phyloP scores from a whole-genome alignment of 2,113 vertebrate genomes.

The Sinocyclocheilus rhinocerous region DNA sequence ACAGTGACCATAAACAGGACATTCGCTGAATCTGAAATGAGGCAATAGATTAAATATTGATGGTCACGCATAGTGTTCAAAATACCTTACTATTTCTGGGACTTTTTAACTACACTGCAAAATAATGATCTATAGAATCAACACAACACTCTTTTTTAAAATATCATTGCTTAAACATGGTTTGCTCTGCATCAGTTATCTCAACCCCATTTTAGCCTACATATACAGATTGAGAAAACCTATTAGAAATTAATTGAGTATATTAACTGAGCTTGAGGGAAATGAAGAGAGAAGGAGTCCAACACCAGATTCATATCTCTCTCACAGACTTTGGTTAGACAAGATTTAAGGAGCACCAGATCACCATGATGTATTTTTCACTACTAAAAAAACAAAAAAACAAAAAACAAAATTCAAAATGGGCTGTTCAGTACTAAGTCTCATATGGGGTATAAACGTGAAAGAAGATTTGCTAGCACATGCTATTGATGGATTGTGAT shows the following conservation, averaged over 20 bases:
- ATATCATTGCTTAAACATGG: not conserved
- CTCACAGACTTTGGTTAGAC: slow-evolving; percentile 13
- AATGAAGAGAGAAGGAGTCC: slow-evolving; percentile 15
- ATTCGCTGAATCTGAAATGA: slow-evolving; percentile 1
- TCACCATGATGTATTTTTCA: slow-evolving; percentile 10
- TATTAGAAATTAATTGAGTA: not conserved
- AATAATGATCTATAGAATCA: not conserved
- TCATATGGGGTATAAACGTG: not conserved
- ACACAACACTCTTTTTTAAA: no score
- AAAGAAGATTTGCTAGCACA: slow-evolving; percentile 17
- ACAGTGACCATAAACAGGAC: slow-evolving; percentile 2
- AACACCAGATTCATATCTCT: slow-evolving; percentile 21
- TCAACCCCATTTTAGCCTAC: not conserved
- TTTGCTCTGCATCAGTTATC: slow-evolving; percentile 1
- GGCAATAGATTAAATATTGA: not conserved
- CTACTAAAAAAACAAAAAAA: not conserved
- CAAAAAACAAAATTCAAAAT: no score
- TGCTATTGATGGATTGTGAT: slow-evolving; percentile 27
- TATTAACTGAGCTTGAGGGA: not conserved
- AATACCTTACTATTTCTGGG: not conserved
- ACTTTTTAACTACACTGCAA: not conserved
- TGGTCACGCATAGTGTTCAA: not conserved
- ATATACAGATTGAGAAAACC: not conserved
- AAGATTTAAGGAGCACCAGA: slow-evolving; percentile 27
- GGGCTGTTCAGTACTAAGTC: slow-evolving; percentile 29